Evolutionary conservation across 2,888 invertebrate genomes (phyloP).

Genomic region (Tinea semifulvella): DNA sequence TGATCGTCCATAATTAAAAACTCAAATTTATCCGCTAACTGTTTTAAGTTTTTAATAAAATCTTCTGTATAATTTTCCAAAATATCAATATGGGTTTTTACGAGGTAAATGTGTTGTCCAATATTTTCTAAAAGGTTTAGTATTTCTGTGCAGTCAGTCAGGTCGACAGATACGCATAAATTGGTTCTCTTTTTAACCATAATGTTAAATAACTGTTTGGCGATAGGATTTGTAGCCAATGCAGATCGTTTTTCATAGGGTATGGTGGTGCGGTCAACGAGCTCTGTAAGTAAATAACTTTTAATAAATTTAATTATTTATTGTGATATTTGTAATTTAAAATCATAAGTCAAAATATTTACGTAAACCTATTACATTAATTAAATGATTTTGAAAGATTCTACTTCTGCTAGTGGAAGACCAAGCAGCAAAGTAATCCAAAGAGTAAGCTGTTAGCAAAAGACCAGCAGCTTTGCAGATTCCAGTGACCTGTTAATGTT

Average conservation of each 20-base stretch:
- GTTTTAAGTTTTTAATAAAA: conserved; percentile 69
- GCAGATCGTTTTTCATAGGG: conserved; percentile 69
- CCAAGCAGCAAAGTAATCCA: no score
- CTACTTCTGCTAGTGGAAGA: no score
- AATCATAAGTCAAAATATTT: no score
- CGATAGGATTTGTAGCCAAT: conserved; percentile 67
- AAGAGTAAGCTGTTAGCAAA: no score
- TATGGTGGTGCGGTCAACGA: conserved; percentile 59
- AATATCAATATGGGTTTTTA: conserved; percentile 92
- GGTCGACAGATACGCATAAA: conserved; percentile 90
- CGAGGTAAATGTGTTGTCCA: conserved; percentile 85
- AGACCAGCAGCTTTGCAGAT: no score
- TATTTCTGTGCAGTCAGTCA: conserved; percentile 74
- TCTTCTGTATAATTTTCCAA: conserved; percentile 79
- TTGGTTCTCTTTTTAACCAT: conserved; percentile 90
- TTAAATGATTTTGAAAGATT: no score
- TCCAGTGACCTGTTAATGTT: no score
- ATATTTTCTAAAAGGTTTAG: conserved; percentile 77
- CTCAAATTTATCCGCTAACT: conserved; percentile 77
- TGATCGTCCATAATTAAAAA: conserved; percentile 96
- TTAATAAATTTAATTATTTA: no score
- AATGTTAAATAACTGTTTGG: conserved; percentile 74
- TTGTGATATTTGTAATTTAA: no score
- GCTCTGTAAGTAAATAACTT: neutral
- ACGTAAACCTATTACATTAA: no score